These are phyloP conservation scores for Rhopalosiphum padi DNA, from an alignment of 1,140 invertebrate species.

Conservation along the genomic window DNA sequence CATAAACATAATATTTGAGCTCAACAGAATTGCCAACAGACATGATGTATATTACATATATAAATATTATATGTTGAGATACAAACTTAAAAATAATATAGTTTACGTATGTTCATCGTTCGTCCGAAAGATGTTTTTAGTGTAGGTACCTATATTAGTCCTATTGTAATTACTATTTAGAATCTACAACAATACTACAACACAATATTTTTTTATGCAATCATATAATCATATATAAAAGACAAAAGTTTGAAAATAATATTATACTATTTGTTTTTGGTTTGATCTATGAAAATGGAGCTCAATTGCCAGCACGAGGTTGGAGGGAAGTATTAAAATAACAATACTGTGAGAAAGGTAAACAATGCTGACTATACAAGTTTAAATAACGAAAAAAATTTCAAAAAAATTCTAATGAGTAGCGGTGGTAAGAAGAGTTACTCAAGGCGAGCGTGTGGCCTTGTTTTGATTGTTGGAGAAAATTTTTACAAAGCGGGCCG, in stretches of 20 bases:
- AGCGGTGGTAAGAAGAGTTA: not conserved
- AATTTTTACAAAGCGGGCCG: constrained; percentile 42
- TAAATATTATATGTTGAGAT: not conserved
- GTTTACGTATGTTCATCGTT: not conserved
- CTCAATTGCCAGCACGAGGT: too few species aligned
- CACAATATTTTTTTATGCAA: not conserved
- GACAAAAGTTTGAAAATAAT: not conserved
- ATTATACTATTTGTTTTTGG: not conserved
- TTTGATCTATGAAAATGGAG: not conserved
- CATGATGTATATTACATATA: not conserved
- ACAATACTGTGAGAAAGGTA: not conserved
- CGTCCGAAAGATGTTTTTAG: not conserved
- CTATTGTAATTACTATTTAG: not conserved
- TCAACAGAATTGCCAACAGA: constrained; percentile 17
- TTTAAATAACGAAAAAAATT: not conserved
- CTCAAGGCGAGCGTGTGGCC: constrained; percentile 45
- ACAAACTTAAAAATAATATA: not conserved
- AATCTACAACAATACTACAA: not conserved
- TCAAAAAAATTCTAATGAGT: constrained; percentile 21
- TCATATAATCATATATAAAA: not conserved
- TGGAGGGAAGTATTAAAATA: not conserved
- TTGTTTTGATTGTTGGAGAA: constrained; percentile 57
- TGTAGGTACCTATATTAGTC: not conserved
- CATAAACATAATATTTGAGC: not conserved
- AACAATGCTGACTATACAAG: not conserved